Base-by-base conservation (phyloP, 2,797 vertebrate species). In the Xenops minutus region DNA sequence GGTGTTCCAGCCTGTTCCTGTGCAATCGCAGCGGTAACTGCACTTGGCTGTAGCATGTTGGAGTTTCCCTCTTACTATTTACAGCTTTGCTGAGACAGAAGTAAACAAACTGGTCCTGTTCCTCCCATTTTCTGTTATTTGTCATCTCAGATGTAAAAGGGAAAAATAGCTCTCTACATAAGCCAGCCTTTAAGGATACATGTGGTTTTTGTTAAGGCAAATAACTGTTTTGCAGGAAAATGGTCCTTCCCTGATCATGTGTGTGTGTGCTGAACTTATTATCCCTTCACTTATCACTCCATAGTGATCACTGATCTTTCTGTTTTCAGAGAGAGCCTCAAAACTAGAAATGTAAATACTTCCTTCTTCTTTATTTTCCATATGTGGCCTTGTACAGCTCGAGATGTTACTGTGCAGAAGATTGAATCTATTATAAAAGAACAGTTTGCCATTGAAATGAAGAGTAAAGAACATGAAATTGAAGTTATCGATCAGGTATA, bases 401-500 rank as follows among this genome's bases (percentile, higher is more conserved):
- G 99, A 93, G 99, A 99, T 97, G 98, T 98, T 85, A 98, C 99
- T 11, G 98, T 99, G 30, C 99, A 99, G 97, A 99, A 99, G 98
- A 99, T 99, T 39, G 99, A 99, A 91, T 97, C 97, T 46, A 99
- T 99, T 96, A 99, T 99, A 95, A 99, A 98, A 95, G 99, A 99
- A 61, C 99, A 99, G 86, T 99, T 99, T 98, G 98, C 99, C 3
- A 96, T 99, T 29, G 99, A 99, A 98, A 99, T 99, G 98, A 99
- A 99, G 98, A 99, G 98, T 97, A 99, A 99, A 97, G 99, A 99
- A 87, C 99, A 99, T 75, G 99, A 99, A 97, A 99, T 99, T 88
- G 99, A 99, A 98, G 98, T 99, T 77, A 99, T 99, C 76, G 99
- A 99, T 95, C 99, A 99, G 99, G 99, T 99, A 98, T 93, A 41